A percentile compares a stretch with the other conserved stretches of the same genome.
Evolutionary conservation across 2,113 vertebrate genomes (phyloP).

Genomic region (Brachirus orientalis): DNA sequence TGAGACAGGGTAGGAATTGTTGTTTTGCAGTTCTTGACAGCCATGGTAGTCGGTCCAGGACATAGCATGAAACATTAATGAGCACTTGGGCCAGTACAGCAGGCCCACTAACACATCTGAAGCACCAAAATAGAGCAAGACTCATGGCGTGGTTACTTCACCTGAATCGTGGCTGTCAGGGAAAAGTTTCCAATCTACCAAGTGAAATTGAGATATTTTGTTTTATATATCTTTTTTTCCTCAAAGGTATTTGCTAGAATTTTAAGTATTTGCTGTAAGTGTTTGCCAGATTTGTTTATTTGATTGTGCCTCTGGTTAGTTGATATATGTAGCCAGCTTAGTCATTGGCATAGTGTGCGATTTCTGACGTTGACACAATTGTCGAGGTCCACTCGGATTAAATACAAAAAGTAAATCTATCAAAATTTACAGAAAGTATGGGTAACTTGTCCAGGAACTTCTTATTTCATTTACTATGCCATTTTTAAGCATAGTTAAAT

Average conservation of each 20-base stretch:
- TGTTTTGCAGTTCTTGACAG: conserved; percentile 1
- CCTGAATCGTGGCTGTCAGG: not conserved
- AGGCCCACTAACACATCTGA: not conserved
- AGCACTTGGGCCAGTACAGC: not conserved
- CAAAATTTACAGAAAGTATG: too few relatives aligned
- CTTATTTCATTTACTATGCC: too few relatives aligned
- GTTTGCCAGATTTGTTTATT: not conserved
- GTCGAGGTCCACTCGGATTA: too few relatives aligned
- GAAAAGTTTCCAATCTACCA: not conserved
- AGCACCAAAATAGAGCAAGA: not conserved
- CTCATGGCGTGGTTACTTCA: not conserved
- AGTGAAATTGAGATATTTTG: not conserved
- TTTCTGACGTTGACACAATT: too few relatives aligned
- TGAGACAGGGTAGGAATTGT: conserved; percentile 15
- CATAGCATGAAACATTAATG: conserved; percentile 46
- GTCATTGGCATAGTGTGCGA: too few relatives aligned
- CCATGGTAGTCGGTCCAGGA: not conserved
- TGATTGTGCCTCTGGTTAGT: not conserved
- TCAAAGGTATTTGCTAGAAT: not conserved
- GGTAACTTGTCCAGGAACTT: too few relatives aligned
- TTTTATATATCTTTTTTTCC: not conserved
- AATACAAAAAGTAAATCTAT: too few relatives aligned
- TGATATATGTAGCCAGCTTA: not conserved
- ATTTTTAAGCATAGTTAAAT: too few relatives aligned
- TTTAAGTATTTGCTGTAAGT: not conserved